Percentiles rank a stretch among this genome's conserved stretches.
These are phyloP conservation scores for Hycleus cichorii DNA, from an alignment of 1,140 invertebrate species.

Conservation along the genomic window DNA sequence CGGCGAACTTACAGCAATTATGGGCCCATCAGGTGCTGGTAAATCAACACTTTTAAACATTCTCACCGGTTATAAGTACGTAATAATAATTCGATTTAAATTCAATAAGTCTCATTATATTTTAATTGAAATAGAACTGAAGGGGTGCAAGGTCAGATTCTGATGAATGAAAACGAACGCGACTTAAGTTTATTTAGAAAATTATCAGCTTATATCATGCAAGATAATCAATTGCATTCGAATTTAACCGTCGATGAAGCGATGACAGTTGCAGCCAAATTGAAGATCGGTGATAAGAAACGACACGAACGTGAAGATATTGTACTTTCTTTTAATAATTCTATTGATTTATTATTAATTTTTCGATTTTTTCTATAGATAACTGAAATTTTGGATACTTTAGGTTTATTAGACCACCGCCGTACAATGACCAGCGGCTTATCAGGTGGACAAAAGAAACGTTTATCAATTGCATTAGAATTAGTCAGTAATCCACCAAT, in stretches of 20 bases:
- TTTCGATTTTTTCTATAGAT: slow-evolving; percentile 52
- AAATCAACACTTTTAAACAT: slow-evolving; percentile 87
- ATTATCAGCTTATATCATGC: slow-evolving; percentile 95
- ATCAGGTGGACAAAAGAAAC: slow-evolving; percentile 93
- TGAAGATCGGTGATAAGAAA: slow-evolving; percentile 76
- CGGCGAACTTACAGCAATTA: slow-evolving; percentile 85
- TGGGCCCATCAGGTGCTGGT: slow-evolving; percentile 88
- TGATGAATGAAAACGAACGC: slow-evolving; percentile 79
- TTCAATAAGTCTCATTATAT: background rate
- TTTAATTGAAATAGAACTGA: slow-evolving; percentile 50
- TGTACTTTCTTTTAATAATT: slow-evolving; percentile 49
- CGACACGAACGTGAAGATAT: slow-evolving; percentile 71
- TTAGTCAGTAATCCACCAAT: slow-evolving; percentile 92
- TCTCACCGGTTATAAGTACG: slow-evolving; percentile 75
- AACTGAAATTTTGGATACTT: slow-evolving; percentile 82
- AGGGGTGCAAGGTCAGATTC: slow-evolving; percentile 70
- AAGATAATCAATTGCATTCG: slow-evolving; percentile 90
- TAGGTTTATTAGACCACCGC: slow-evolving; percentile 78
- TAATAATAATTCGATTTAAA: slow-evolving; percentile 38
- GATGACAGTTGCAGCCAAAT: slow-evolving; percentile 84
- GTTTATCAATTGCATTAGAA: slow-evolving; percentile 92
- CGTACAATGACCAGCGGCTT: slow-evolving; percentile 84
- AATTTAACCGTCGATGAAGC: slow-evolving; percentile 91
- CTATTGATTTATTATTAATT: background rate
- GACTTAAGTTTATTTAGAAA: slow-evolving; percentile 87